Evolutionary conservation across 2,888 invertebrate genomes (phyloP), one percentile per base, ranked within the genome.

Genomic region (Andrena hattorfiana): DNA sequence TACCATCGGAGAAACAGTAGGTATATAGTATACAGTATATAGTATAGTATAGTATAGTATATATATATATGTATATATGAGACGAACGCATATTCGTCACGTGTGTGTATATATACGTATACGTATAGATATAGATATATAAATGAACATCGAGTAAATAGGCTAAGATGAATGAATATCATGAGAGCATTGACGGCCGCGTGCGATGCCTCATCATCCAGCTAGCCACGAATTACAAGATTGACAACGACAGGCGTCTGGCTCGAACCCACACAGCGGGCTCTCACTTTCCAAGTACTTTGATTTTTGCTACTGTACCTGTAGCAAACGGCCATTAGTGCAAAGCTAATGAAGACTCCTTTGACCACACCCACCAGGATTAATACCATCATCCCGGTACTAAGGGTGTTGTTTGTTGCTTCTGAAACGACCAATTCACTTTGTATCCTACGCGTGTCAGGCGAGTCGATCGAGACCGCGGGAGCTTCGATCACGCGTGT

Each of bases 281-380:
- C 77, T 83, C 84, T 86, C 77, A 66, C 28, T 83, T 74, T 77
- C 73, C 71, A 77, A 71, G 71, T 81, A 78, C 48, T 76, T 84
- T 77, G 85, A 90, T 66, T 77, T 77, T 83, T 87, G 91, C 92
- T 92, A 94, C 94, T 94, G 94, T 96, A 98, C 98, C 98, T 98
- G 98, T 98, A 98, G 96, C 98, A 98, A 96, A 97, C 97, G 95
- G 98, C 98, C 96, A 97, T 96, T 95, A 97, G 96, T 95, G 98
- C 97, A 96, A 98, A 98, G 96, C 97, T 97, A 96, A 98, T 97
- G 97, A 98, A 98, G 97, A 98, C 98, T 95, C 97, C 97, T 95
- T 97, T 98, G 95, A 98, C 98, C 95, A 97, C 97, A 95, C 97
- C 97, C 95, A 98, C 97, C 96, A 98, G 97, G 95, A 98, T 97